Base-by-base conservation (phyloP, 2,888 invertebrate genomes). In the Aporophyla lueneburgensis region DNA sequence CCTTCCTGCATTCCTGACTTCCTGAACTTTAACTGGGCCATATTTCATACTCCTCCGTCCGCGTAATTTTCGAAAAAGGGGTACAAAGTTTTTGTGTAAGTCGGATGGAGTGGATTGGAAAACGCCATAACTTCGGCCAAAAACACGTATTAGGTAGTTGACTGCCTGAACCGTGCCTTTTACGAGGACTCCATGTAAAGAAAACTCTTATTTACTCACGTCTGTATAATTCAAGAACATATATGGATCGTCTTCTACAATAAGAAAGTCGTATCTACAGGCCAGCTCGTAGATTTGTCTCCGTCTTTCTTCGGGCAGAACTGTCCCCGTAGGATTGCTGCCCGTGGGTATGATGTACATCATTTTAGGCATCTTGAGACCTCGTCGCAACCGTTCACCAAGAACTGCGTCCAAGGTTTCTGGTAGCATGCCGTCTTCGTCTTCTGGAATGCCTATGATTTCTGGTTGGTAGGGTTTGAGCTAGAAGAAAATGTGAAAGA, bases 181-280 rank as follows among this genome's bases (percentile, higher is more conserved):
- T 56, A 14, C 21, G 5, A 46, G 19, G 49, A n/a, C 33, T 40
- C 5, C 7, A 33, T 65, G 21, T 19, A 19, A 19, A 10, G 16
- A 40, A n/a, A 76, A 61, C 2, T 19, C 3, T 46, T 5, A 3
- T 63, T 7, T 62, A 90, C 95, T 94, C 81, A 97, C 97, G 78
- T 97, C 97, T 84, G 97, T 94, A 92, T 98, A 98, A 91, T 98
- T 98, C 89, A 98, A 94, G 91, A 98, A 98, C 94, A 97, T 98
- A 89, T 98, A 98, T 0, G 98, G 98, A 93, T 98, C 98, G 89
- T 98, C 98, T 91, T 98, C 98, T 12, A 98, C 89, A 71, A 98
- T 98, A 14, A 98, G 89, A 54, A 98, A 97, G 93, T 98, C 97
- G 92, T 98, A 98, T 91, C 97, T 97, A 93, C 98, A 98, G 65